Conservation (phyloP, 2,888 invertebrate species). For the Cryptus armator region DNA sequence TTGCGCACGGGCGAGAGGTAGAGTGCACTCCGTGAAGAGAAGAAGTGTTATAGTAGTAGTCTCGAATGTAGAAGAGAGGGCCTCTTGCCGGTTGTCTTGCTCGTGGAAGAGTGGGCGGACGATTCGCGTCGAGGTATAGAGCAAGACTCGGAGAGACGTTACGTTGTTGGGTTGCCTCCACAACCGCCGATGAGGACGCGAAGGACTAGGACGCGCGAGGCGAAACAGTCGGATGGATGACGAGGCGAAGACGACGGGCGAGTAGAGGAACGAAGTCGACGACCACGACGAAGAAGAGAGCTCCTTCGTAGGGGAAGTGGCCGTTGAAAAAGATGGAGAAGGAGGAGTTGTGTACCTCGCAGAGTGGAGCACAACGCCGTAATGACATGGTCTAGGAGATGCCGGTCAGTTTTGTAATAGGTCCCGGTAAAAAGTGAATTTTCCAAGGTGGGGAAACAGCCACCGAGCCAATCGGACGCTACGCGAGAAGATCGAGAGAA, state of each 20-base stretch:
- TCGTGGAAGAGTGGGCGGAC: conserved; percentile 67
- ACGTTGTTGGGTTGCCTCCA: conserved; percentile 33
- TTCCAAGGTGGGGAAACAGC: conserved; percentile 84
- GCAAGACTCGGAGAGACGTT: conserved; percentile 32
- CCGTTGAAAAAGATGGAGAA: conserved; percentile 49
- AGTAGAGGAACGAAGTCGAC: conserved; percentile 54
- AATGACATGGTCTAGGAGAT: conserved; percentile 85
- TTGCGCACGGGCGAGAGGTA: conserved; percentile 29
- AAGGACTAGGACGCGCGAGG: conserved; percentile 33
- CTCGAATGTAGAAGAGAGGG: conserved; percentile 7
- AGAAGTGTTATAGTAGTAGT: conserved; percentile 8
- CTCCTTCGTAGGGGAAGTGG: conserved; percentile 61
- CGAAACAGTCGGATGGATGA: conserved; percentile 35
- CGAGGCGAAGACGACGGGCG: conserved; percentile 36
- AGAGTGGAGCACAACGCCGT: conserved; percentile 84
- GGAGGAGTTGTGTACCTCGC: conserved; percentile 76
- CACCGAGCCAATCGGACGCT: conserved; percentile 80
- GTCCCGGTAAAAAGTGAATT: conserved; percentile 84
- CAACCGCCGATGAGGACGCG: conserved; percentile 36
- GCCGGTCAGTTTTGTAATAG: conserved; percentile 85
- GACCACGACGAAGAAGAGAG: conserved; percentile 56
- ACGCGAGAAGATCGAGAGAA: conserved; percentile 63
- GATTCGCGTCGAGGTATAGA: conserved; percentile 53
- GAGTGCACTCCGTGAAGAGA: conserved; percentile 27
- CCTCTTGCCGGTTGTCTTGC: conserved; percentile 58